These are phyloP conservation scores for Trachelus troglodyta DNA, from an alignment of 2,888 invertebrate genomes.

Conservation along the genomic window DNA sequence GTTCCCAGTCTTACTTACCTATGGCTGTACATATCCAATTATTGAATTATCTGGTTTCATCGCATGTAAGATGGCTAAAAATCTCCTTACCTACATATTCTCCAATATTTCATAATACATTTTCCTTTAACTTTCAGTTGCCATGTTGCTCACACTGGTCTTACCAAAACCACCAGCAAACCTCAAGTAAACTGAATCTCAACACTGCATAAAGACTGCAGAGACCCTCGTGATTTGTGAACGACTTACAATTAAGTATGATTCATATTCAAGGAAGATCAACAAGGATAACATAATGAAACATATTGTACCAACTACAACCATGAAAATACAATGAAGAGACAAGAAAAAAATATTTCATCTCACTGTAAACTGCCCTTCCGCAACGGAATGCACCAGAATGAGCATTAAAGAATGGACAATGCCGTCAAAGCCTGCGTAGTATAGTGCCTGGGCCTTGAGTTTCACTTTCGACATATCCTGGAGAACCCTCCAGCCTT, in stretches of 20 bases:
- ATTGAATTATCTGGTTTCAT: conserved; percentile 40
- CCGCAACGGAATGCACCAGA: background rate
- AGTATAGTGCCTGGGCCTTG: conserved; percentile 40
- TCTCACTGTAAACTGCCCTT: background rate
- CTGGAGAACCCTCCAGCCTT: conserved; percentile 62
- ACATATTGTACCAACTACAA: background rate
- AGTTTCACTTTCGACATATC: conserved; percentile 65
- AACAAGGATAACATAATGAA: background rate
- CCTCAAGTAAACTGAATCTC: conserved; percentile 24
- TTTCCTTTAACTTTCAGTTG: conserved; percentile 35
- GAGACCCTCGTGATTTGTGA: too few relatives aligned
- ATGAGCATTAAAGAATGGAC: background rate
- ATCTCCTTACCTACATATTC: background rate
- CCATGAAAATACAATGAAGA: background rate
- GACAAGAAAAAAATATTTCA: background rate
- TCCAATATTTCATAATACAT: background rate
- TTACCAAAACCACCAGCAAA: conserved; percentile 39
- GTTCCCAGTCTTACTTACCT: conserved; percentile 57
- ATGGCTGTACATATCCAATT: conserved; percentile 51
- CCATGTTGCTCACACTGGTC: conserved; percentile 38
- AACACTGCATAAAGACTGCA: too few relatives aligned
- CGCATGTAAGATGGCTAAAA: conserved; percentile 37
- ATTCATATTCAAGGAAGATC: background rate
- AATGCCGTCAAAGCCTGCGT: conserved; percentile 1
- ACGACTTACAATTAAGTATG: too few relatives aligned